Percentiles rank a stretch among this genome's conserved stretches.
phyloP scores from a whole-genome alignment of 2,888 invertebrate species.

The Plebejus argus region DNA sequence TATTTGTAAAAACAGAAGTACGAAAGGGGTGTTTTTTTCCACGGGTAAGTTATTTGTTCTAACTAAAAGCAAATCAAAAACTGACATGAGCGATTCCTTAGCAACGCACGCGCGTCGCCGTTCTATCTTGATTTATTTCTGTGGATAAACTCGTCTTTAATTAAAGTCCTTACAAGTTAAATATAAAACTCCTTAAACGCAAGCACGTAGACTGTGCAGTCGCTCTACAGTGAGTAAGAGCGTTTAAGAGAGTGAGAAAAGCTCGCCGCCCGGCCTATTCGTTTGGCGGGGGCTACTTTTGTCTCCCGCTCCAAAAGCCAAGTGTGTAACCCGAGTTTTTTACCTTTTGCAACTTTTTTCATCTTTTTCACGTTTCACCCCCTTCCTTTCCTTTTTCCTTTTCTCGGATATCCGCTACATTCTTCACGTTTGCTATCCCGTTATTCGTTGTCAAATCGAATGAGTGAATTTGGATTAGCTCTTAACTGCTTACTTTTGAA shows the following conservation, averaged over 20 bases:
- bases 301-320: slow-evolving; percentile 52
- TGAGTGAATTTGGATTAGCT: slow-evolving; percentile 19
- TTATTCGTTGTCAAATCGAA: slow-evolving; percentile 16
- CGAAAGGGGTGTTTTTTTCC: no score
- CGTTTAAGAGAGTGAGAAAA: slow-evolving; percentile 79
- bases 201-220: slow-evolving; percentile 51
- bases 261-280: slow-evolving; percentile 76
- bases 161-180: no score
- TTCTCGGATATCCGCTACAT: slow-evolving; percentile 18
- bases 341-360: slow-evolving; percentile 37
- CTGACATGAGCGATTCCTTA: no score
- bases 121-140: no score
- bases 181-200: slow-evolving; percentile 32
- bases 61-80: no score
- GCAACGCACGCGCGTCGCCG: no score
- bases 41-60: no score
- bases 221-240: slow-evolving; percentile 55
- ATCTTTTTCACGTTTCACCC: slow-evolving; percentile 39
- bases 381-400: slow-evolving; percentile 11
- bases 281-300: slow-evolving; percentile 73
- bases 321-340: slow-evolving; percentile 51
- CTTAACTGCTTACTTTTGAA: neutral
- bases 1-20: no score
- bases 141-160: no score
- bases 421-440: slow-evolving; percentile 15